Evolutionary conservation across 2,888 invertebrate genomes (phyloP).

Genomic region (Leptopilina myrica): DNA sequence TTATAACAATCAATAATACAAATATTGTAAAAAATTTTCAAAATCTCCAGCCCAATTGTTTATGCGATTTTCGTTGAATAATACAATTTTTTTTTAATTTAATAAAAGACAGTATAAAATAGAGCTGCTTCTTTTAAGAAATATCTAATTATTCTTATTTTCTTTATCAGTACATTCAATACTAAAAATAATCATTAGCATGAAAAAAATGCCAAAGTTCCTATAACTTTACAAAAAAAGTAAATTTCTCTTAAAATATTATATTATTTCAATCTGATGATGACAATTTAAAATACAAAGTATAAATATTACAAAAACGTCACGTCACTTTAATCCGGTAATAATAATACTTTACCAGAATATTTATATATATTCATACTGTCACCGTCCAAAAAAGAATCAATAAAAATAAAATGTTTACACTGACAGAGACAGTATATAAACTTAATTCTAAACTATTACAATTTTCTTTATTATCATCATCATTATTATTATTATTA

Average conservation of each 20-base stretch:
- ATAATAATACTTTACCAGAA: neutral
- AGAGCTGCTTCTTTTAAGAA: neutral
- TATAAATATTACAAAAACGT: constrained; percentile 1
- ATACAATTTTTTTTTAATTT: neutral
- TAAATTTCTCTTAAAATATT: constrained; percentile 13
- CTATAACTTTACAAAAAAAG: neutral
- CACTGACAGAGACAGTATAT: neutral
- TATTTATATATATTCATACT: neutral
- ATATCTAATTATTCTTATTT: constrained; percentile 1
- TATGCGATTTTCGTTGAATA: neutral
- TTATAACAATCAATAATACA: constrained; percentile 36
- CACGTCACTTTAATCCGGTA: neutral
- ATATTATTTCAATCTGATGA: neutral
- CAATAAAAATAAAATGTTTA: neutral
- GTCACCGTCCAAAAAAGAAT: neutral
- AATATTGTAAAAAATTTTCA: constrained; percentile 22
- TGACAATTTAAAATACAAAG: neutral
- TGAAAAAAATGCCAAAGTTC: neutral
- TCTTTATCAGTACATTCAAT: neutral
- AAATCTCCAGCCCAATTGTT: neutral
- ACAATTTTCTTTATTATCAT: neutral
- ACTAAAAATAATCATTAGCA: neutral
- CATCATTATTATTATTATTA: neutral
- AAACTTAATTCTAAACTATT: constrained; percentile 15
- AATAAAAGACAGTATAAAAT: neutral